Evolutionary conservation across 2,113 vertebrate genomes (phyloP), one percentile per base, ranked within the genome.

Genomic region (Gambusia holbrooki): DNA sequence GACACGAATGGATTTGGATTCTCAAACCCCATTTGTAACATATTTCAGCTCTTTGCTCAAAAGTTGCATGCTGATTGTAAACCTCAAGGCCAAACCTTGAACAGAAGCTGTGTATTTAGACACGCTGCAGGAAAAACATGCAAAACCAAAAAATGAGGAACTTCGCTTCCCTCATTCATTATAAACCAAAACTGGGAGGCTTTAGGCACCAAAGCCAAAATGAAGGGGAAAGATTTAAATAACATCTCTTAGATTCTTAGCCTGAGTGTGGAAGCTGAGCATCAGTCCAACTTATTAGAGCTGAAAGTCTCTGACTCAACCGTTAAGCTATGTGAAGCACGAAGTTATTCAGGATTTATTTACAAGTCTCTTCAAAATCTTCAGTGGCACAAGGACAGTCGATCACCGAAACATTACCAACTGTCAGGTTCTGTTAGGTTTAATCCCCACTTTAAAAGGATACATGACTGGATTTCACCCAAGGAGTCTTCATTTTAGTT

Each of bases 181-280:
- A 58, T 62, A 72, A n/a, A 28, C 48, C 2, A 1, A 19, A 62
- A 25, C 3, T 13, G 11, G 29, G 51, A 12, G 45, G 25, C 22
- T 66, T 66, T 42, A 15, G 28, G 29, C 11, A 62, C 27, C 7
- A 63, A 37, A 29, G 65, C 64, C 42, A 63, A 69, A 62, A 19
- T 62, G 61, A 70, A 42, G 40, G 45, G 7, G 2, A 19, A 28
- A 66, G 76, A 71, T 66, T 66, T n/a, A 84, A 90, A 90, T 83
- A 81, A 75, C 83, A 71, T 83, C 82, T 85, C 48, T 82, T 70
- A 66, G 71, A 74, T 84, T 73, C 69, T 82, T 63, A 6, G 40
- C 22, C 62, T 11, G 61, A 72, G 85, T 83, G 85, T 68, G 79
- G 81, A 80, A 3, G 40, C 71, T 10, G 51, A 70, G 76, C 62